These are phyloP conservation scores for Drosophila melanosoma DNA, from an alignment of 2,888 invertebrate genomes.

Conservation along the genomic window DNA sequence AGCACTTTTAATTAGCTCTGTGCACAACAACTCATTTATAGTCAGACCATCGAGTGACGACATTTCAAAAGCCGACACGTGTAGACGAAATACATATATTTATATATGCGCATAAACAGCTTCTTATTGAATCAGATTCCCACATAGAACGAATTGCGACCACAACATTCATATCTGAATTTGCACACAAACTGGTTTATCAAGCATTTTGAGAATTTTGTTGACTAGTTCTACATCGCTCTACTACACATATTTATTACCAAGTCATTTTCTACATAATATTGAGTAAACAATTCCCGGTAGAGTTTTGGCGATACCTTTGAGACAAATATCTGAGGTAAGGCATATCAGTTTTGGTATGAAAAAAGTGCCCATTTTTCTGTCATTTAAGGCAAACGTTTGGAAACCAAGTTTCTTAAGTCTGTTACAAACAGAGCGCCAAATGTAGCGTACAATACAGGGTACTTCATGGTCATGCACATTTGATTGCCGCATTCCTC, in stretches of 20 bases:
- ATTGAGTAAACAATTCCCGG: conserved; percentile 8
- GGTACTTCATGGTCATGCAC: conserved; percentile 23
- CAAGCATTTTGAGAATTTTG: conserved; percentile 26
- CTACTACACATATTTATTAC: conserved; percentile 13
- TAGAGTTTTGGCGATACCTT: conserved; percentile 18
- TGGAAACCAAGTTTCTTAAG: not conserved
- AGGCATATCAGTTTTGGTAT: not conserved
- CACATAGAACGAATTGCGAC: not conserved
- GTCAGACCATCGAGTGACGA: conserved; percentile 25
- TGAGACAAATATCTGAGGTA: not conserved
- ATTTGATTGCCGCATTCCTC: not conserved
- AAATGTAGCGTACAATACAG: not conserved
- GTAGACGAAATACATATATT: conserved; percentile 24
- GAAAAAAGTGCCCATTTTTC: not conserved
- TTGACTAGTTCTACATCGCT: conserved; percentile 40
- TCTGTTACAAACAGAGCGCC: not conserved
- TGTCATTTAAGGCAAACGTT: not conserved
- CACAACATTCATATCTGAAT: conserved; percentile 24
- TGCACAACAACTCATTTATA: conserved; percentile 18
- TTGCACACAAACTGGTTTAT: conserved; percentile 47
- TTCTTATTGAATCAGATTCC: not conserved
- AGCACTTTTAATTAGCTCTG: not conserved
- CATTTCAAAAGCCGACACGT: conserved; percentile 35
- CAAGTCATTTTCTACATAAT: conserved; percentile 11
- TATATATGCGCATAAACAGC: not conserved